Conservation (phyloP, 1,140 invertebrate genomes). For the Lineus longissimus region DNA sequence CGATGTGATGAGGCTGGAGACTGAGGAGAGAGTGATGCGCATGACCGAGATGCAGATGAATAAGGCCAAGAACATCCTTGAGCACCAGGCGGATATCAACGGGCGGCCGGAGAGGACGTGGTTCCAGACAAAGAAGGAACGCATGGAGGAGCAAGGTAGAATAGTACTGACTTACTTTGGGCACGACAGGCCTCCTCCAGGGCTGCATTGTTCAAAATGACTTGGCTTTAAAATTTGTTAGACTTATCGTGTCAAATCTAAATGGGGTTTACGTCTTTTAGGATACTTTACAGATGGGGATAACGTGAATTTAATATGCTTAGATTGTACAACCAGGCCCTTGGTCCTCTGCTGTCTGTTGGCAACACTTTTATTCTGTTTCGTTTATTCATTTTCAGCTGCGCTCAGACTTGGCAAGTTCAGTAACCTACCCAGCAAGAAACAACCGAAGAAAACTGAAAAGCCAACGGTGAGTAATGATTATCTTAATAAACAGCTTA, state of each 20-base stretch:
- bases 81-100: conserved; percentile 53
- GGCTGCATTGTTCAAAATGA: background rate
- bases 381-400: too few relatives aligned
- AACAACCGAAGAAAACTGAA: conserved; percentile 7
- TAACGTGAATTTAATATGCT: too few relatives aligned
- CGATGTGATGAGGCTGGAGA: conserved; percentile 77
- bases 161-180: conserved; percentile 6
- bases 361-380: too few relatives aligned
- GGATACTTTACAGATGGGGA: too few relatives aligned
- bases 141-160: conserved; percentile 72
- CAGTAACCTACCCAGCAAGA: conserved; percentile 10
- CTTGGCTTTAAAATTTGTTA: too few relatives aligned
- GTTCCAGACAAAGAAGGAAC: conserved; percentile 84
- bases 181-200: too few relatives aligned
- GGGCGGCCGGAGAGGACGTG: conserved; percentile 64
- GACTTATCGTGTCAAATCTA: too few relatives aligned
- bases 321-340: too few relatives aligned
- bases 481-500: too few relatives aligned
- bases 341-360: too few relatives aligned
- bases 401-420: conserved; percentile 9
- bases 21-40: conserved; percentile 75
- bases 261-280: too few relatives aligned
- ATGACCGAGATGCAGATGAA: conserved; percentile 82
- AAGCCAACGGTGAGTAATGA: too few relatives aligned
- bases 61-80: conserved; percentile 70